phyloP scores from a whole-genome alignment of 2,113 vertebrate species.

The Antechinus flavipes region DNA sequence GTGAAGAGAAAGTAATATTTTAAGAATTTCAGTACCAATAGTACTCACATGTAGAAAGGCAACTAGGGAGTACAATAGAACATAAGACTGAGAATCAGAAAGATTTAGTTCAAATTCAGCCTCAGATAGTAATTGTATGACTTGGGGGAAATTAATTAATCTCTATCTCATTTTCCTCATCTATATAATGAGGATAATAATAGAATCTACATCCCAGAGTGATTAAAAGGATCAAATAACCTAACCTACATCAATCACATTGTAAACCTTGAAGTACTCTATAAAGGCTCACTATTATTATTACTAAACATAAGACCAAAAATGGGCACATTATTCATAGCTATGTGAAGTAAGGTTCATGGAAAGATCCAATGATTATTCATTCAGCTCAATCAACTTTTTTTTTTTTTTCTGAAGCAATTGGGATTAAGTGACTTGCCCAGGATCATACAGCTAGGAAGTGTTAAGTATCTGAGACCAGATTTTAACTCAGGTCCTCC shows the following conservation, averaged over 20 bases:
- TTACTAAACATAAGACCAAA: not conserved
- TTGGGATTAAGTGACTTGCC: no score
- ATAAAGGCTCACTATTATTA: not conserved
- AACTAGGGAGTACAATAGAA: not conserved
- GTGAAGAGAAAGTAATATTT: not conserved
- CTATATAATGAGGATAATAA: not conserved
- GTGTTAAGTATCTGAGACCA: no score
- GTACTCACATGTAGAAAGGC: not conserved
- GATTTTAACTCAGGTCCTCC: no score
- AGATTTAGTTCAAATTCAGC: not conserved
- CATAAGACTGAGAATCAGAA: not conserved
- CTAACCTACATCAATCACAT: not conserved
- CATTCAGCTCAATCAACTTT: not conserved
- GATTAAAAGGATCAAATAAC: not conserved
- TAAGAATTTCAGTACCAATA: not conserved
- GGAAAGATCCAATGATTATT: not conserved
- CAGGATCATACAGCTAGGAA: no score
- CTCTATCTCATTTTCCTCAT: not conserved
- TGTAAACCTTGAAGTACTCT: not conserved
- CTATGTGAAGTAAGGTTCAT: not conserved
- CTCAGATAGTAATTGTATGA: not conserved
- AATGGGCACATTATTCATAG: not conserved
- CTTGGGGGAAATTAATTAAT: not conserved
- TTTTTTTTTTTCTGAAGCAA: no score
- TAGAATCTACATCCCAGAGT: not conserved